Percentiles rank a stretch among this genome's conserved stretches.
These are phyloP conservation scores for Orussus abietinus DNA, from an alignment of 1,140 invertebrate species.

Conservation along the genomic window DNA sequence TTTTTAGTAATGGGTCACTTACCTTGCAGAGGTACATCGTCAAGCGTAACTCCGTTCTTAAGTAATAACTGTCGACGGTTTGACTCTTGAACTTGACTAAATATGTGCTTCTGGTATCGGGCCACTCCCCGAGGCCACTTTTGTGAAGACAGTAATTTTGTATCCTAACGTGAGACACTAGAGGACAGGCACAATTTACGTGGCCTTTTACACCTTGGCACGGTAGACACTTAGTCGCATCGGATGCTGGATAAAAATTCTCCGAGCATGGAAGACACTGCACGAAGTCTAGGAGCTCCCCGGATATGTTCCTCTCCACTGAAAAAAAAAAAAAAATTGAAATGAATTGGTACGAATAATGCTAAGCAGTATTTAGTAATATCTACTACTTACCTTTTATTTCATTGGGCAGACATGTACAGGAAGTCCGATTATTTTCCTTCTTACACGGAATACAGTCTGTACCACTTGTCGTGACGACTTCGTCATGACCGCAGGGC, in stretches of 20 bases:
- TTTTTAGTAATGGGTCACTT: conserved; percentile 18
- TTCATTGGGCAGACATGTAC: conserved; percentile 38
- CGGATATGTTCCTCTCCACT: conserved; percentile 51
- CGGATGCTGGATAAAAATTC: conserved; percentile 45
- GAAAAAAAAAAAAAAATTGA: conserved; percentile 18
- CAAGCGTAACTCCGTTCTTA: conserved; percentile 49
- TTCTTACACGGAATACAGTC: conserved; percentile 42
- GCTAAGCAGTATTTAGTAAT: conserved; percentile 10
- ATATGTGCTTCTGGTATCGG: conserved; percentile 40
- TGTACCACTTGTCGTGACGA: conserved; percentile 35
- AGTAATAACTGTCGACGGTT: conserved; percentile 50
- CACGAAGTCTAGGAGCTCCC: conserved; percentile 34
- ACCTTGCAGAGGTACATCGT: conserved; percentile 56
- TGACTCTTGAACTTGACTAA: conserved; percentile 42
- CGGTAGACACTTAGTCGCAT: conserved; percentile 43
- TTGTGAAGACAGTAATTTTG: conserved; percentile 47
- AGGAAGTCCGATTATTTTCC: conserved; percentile 22
- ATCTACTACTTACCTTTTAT: conserved; percentile 37
- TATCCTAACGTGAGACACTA: conserved; percentile 27
- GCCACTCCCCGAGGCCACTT: conserved; percentile 31
- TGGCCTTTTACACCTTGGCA: conserved; percentile 36
- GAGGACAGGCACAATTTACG: conserved; percentile 31
- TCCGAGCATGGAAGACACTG: conserved; percentile 50
- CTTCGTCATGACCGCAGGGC: conserved; percentile 30
- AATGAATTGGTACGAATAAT: conserved; percentile 5